Base-by-base conservation (phyloP, 1,140 invertebrate species). In the Doryteuthis pealeii region DNA sequence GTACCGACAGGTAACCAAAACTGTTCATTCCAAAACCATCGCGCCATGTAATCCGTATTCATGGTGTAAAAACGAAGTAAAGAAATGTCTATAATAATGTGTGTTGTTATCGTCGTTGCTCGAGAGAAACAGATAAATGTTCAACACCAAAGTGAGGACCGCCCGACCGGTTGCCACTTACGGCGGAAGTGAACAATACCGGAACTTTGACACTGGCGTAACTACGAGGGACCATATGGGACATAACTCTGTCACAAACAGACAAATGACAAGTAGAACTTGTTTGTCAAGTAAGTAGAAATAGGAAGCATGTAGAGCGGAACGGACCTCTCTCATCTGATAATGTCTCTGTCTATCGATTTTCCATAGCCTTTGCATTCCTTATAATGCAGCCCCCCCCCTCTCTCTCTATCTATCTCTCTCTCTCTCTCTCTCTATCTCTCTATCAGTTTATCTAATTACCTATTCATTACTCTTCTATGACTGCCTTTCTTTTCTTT, bases 1-100 rank as follows among this genome's bases (percentile, higher is more conserved):
- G 71, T 68, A 45, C 79, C 76, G n/a, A 28, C 71, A n/a, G 80
- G 78, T 54, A 81, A 77, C 80, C 80, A 81, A 72, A 80, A 79
- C 35, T n/a, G 33, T 71, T 81, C 77, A n/a, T 72, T 72, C 80
- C 80, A 81, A 49, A 81, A 71, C 18, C 10, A n/a, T 28, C 26
- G 54, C 54, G 26, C 5, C 18, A 62, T 62, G 26, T 62, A 62
- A 70, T 33, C 65, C 30, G 72, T 68, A 33, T 71, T 40, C 12
- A 77, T 74, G 1, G 71, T 35, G 35, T 58, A 45, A 58, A 66
- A 72, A 33, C 70, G n/a, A 18, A 76, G 18, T 30, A 31, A 76
- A 40, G 54, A 72, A 70, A 74, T 67, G 26, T 76, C 30, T 18
- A 77, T 31, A 33, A 43, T 35, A 15, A 72, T 71, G 26, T 71